Percentiles rank a stretch among this genome's conserved stretches.
phyloP scores from a whole-genome alignment of 2,888 invertebrate genomes.

The Anarsia innoxiella region DNA sequence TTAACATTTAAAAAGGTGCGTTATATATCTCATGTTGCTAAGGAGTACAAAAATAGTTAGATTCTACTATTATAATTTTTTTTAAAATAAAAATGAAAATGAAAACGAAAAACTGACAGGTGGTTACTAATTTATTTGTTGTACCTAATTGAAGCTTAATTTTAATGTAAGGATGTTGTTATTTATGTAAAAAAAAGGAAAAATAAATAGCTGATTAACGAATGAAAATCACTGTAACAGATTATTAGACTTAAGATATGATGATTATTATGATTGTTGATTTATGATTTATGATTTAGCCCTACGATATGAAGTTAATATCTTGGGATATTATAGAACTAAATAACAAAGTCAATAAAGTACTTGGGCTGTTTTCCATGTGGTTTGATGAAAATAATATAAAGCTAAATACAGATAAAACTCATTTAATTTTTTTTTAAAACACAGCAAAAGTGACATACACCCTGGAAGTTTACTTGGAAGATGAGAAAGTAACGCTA shows the following conservation, averaged over 20 bases:
- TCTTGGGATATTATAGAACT: not conserved
- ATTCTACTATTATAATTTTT: too few relatives aligned
- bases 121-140: too few relatives aligned
- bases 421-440: not conserved
- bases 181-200: not conserved
- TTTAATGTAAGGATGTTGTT: not conserved
- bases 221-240: not conserved
- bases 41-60: too few relatives aligned
- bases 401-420: conserved; percentile 1
- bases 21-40: too few relatives aligned
- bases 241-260: not conserved
- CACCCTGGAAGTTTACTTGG: not conserved
- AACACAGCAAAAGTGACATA: not conserved
- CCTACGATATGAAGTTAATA: not conserved
- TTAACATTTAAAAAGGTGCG: too few relatives aligned
- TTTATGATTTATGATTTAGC: too few relatives aligned
- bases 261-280: not conserved
- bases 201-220: not conserved
- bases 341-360: not conserved
- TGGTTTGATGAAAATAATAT: not conserved
- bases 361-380: not conserved
- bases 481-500: not conserved
- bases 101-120: too few relatives aligned
- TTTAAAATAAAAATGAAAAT: too few relatives aligned
- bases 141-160: too few relatives aligned